phyloP scores from a whole-genome alignment of 37 sponge, comb jelly and placozoan genomes.

The Lycopodina hypogea region DNA sequence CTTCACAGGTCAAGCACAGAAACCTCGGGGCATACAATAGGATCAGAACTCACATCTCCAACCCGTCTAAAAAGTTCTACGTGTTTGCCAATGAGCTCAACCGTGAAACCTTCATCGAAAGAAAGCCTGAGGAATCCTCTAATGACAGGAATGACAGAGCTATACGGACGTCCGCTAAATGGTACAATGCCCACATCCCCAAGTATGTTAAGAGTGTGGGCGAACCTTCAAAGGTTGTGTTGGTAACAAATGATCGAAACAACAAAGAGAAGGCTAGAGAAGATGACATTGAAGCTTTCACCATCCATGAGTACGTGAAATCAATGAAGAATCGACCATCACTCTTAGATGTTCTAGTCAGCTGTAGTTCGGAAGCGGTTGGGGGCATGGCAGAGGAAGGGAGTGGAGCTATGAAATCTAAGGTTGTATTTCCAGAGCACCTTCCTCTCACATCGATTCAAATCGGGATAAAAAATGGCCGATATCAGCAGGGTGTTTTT shows the following conservation, averaged over 20 bases:
- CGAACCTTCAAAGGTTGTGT: slow-evolving; percentile 35
- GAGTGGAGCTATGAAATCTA: slow-evolving; percentile 3
- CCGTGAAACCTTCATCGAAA: slow-evolving; percentile 72
- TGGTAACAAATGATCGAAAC: slow-evolving; percentile 88
- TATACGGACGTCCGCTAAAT: slow-evolving; percentile 67
- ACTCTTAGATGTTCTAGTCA: slow-evolving; percentile 78
- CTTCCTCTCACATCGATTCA: slow-evolving; percentile 64
- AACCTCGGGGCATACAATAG: slow-evolving; percentile 70
- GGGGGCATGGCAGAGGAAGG: slow-evolving; percentile 12
- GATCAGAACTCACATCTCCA: slow-evolving; percentile 67
- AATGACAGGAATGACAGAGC: slow-evolving; percentile 94
- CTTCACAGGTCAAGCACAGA: slow-evolving; percentile 78
- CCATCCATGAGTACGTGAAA: slow-evolving; percentile 73
- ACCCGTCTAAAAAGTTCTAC: slow-evolving; percentile 68
- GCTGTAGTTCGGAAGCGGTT: not conserved
- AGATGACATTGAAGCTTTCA: slow-evolving; percentile 52
- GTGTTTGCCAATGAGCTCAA: slow-evolving; percentile 96
- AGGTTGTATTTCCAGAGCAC: slow-evolving; percentile 76
- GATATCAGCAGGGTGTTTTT: slow-evolving; percentile 73
- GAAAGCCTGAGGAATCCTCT: slow-evolving; percentile 63
- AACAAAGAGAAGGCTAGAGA: slow-evolving; percentile 67
- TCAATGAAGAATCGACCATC: slow-evolving; percentile 55
- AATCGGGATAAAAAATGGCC: slow-evolving; percentile 72
- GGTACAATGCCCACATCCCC: slow-evolving; percentile 74
- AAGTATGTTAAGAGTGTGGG: slow-evolving; percentile 11